Evolutionary conservation across 2,797 vertebrate genomes (phyloP).

Genomic region (Champsocephalus gunnari): DNA sequence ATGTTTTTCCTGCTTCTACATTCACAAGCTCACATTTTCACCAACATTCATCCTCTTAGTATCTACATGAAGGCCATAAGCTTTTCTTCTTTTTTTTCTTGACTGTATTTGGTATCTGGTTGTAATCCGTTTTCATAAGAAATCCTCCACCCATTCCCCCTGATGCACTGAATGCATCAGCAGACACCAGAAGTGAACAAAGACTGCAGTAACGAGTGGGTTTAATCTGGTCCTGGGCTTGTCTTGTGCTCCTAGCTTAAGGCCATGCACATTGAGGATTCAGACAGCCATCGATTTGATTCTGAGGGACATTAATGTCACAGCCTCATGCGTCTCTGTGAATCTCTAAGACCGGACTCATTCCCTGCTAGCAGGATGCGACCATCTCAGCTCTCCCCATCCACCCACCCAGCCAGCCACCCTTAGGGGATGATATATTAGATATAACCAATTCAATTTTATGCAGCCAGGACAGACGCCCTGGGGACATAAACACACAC

Average conservation of each 20-base stretch:
- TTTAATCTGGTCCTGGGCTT: slow-evolving; percentile 84
- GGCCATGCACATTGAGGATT: slow-evolving; percentile 82
- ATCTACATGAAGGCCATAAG: slow-evolving; percentile 75
- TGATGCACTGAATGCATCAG: slow-evolving; percentile 75
- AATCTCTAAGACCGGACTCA: slow-evolving; percentile 73
- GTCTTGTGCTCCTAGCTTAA: slow-evolving; percentile 80
- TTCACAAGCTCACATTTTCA: slow-evolving; percentile 80
- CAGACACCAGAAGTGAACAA: slow-evolving; percentile 84
- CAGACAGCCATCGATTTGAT: slow-evolving; percentile 87
- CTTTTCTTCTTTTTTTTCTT: slow-evolving; percentile 50
- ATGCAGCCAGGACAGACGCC: slow-evolving; percentile 87
- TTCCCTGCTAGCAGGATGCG: slow-evolving; percentile 83
- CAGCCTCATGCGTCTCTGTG: slow-evolving; percentile 80
- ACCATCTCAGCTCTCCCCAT: slow-evolving; percentile 72
- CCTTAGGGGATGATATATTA: slow-evolving; percentile 89
- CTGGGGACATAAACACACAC: slow-evolving; percentile 88
- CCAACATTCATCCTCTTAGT: slow-evolving; percentile 82
- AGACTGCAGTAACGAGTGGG: slow-evolving; percentile 81
- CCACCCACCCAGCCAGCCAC: slow-evolving; percentile 60
- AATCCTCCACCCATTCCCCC: slow-evolving; percentile 78
- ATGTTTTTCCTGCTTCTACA: slow-evolving; percentile 75
- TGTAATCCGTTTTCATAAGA: slow-evolving; percentile 82
- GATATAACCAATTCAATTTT: slow-evolving; percentile 90
- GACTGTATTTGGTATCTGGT: slow-evolving; percentile 69
- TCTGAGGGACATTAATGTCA: slow-evolving; percentile 86